These are phyloP conservation scores for Meloidogyne hapla DNA, from an alignment of 1,140 invertebrate species.

Conservation along the genomic window DNA sequence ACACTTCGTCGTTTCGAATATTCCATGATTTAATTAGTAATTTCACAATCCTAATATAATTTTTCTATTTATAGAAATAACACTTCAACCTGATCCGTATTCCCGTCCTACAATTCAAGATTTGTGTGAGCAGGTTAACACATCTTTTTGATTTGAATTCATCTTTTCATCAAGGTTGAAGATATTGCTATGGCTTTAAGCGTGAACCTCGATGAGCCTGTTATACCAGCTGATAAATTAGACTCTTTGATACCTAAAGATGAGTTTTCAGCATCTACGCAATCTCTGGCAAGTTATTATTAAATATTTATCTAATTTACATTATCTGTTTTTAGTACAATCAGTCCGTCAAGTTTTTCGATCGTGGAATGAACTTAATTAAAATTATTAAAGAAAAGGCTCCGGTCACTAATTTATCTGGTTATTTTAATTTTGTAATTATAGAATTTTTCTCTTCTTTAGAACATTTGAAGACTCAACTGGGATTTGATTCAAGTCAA, in stretches of 20 bases:
- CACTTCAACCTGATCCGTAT: constrained; percentile 75
- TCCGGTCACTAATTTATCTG: constrained; percentile 85
- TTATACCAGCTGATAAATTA: constrained; percentile 5
- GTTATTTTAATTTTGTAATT: background rate
- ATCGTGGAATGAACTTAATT: constrained; percentile 68
- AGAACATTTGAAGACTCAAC: constrained; percentile 3
- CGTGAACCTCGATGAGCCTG: constrained; percentile 13
- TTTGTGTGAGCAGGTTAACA: constrained; percentile 79
- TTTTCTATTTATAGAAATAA: constrained; percentile 34
- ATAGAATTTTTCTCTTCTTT: background rate
- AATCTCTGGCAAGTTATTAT: constrained; percentile 24
- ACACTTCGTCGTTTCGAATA: constrained; percentile 77
- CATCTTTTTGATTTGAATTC: constrained; percentile 65
- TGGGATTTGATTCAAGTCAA: background rate
- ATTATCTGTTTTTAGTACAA: background rate
- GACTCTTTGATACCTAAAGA: background rate
- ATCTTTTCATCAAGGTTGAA: constrained; percentile 67
- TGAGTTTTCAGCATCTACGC: background rate
- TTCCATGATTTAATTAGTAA: constrained; percentile 87
- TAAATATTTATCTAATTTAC: background rate
- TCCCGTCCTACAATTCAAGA: constrained; percentile 76
- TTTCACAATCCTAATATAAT: constrained; percentile 43
- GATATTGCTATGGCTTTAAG: constrained; percentile 25
- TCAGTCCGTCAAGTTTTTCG: constrained; percentile 13
- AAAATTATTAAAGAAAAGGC: constrained; percentile 94